Conservation (phyloP, 1,140 invertebrate genomes). For the Helicoverpa armigera region DNA sequence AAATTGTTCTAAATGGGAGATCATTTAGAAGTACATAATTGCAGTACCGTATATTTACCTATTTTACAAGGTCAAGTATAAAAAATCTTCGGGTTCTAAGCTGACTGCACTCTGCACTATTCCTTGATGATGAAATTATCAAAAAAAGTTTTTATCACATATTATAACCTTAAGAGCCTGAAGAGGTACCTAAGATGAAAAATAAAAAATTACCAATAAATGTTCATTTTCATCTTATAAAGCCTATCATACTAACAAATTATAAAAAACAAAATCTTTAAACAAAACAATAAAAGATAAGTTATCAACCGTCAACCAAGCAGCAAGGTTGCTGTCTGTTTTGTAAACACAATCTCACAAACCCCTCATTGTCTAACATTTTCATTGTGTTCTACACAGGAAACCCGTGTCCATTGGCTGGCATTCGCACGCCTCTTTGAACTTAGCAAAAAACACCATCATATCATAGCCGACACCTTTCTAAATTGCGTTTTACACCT, state of each 20-base stretch:
- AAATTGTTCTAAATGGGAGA: background rate
- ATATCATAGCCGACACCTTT: slow-evolving; percentile 49
- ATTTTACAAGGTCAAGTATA: background rate
- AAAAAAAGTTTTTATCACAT: too few relatives aligned
- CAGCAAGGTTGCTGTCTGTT: slow-evolving; percentile 53
- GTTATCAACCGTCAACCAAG: slow-evolving; percentile 42
- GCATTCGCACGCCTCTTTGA: slow-evolving; percentile 23
- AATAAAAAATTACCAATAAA: too few relatives aligned
- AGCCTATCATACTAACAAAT: slow-evolving; percentile 6
- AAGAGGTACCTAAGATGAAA: too few relatives aligned
- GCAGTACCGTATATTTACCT: background rate
- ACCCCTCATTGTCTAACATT: slow-evolving; percentile 52
- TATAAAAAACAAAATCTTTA: slow-evolving; percentile 8
- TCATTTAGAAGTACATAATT: slow-evolving; percentile 6
- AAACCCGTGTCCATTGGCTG: slow-evolving; percentile 38
- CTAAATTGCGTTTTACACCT: slow-evolving; percentile 52
- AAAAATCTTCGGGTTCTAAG: too few relatives aligned
- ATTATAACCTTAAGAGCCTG: too few relatives aligned
- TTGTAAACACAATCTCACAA: slow-evolving; percentile 50
- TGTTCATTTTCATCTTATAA: background rate
- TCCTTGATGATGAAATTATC: too few relatives aligned
- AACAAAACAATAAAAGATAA: slow-evolving; percentile 46
- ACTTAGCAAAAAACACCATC: slow-evolving; percentile 16
- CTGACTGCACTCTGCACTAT: too few relatives aligned
- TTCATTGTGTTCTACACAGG: slow-evolving; percentile 49